phyloP scores from a whole-genome alignment of 2,113 vertebrate species.

The Megaleporinus macrocephalus region DNA sequence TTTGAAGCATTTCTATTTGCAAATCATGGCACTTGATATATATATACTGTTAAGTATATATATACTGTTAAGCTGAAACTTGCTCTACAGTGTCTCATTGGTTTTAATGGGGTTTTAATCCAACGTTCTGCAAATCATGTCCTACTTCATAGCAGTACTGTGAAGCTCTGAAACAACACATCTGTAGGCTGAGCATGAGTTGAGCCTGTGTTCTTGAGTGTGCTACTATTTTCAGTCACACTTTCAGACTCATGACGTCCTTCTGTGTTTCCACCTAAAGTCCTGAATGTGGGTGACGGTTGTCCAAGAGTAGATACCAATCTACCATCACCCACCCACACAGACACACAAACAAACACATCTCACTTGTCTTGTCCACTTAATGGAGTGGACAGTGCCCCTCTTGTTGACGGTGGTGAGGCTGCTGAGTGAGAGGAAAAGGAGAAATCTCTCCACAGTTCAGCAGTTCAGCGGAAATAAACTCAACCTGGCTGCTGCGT shows the following conservation, averaged over 20 bases:
- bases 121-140: too few relatives aligned
- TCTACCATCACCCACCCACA: not conserved
- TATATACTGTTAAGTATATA: too few relatives aligned
- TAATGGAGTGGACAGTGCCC: not conserved
- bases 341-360: not conserved
- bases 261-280: not conserved
- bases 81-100: too few relatives aligned
- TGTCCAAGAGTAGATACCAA: not conserved
- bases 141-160: too few relatives aligned
- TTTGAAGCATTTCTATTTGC: too few relatives aligned
- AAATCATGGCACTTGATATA: too few relatives aligned
- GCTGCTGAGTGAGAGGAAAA: not conserved
- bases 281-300: not conserved
- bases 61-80: too few relatives aligned
- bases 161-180: too few relatives aligned
- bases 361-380: not conserved
- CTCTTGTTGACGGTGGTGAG: not conserved
- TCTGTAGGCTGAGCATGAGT: too few relatives aligned
- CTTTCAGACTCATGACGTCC: not conserved
- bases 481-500: slow-evolving; percentile 15
- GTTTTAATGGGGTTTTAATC: too few relatives aligned
- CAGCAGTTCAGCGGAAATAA: slow-evolving; percentile 21
- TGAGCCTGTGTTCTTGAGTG: not conserved
- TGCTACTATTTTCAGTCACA: not conserved
- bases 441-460: slow-evolving; percentile 12